Evolutionary conservation across 2,888 invertebrate species (phyloP).

Genomic region (Apodemia duryi): DNA sequence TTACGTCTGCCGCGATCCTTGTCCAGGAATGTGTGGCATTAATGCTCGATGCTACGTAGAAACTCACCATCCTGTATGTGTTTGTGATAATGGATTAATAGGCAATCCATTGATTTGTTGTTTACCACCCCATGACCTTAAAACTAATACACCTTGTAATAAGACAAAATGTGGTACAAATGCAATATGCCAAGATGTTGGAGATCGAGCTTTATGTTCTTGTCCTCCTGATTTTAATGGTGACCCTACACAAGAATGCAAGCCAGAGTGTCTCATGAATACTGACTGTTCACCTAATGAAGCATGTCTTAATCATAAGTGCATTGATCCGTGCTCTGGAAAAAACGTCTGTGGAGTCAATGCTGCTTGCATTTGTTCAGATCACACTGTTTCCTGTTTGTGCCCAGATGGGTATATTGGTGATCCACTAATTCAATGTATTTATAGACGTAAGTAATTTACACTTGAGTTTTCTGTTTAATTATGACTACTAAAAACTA

Average conservation of each 20-base stretch:
- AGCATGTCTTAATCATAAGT: slow-evolving; percentile 87
- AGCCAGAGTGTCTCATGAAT: slow-evolving; percentile 89
- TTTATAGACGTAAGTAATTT: slow-evolving; percentile 69
- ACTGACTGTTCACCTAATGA: slow-evolving; percentile 87
- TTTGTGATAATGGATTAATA: slow-evolving; percentile 83
- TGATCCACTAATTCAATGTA: slow-evolving; percentile 88
- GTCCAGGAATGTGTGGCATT: slow-evolving; percentile 88
- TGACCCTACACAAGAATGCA: slow-evolving; percentile 87
- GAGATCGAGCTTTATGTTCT: slow-evolving; percentile 85
- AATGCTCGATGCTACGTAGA: slow-evolving; percentile 87
- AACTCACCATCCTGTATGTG: slow-evolving; percentile 89
- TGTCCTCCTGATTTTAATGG: slow-evolving; percentile 88
- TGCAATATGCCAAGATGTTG: slow-evolving; percentile 86
- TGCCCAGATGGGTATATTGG: slow-evolving; percentile 89
- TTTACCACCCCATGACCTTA: slow-evolving; percentile 77
- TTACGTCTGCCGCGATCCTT: slow-evolving; percentile 89
- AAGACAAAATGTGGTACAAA: slow-evolving; percentile 89
- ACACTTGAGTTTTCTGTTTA: too few species aligned
- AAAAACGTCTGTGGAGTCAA: slow-evolving; percentile 88
- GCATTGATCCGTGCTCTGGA: slow-evolving; percentile 84
- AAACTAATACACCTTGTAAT: slow-evolving; percentile 82
- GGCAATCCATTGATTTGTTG: slow-evolving; percentile 90
- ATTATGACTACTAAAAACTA: slow-evolving; percentile 2
- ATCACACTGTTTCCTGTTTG: slow-evolving; percentile 90
- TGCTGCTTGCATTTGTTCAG: slow-evolving; percentile 87